phyloP scores from a whole-genome alignment of 1,140 invertebrate species.

The Holotrichia oblita region DNA sequence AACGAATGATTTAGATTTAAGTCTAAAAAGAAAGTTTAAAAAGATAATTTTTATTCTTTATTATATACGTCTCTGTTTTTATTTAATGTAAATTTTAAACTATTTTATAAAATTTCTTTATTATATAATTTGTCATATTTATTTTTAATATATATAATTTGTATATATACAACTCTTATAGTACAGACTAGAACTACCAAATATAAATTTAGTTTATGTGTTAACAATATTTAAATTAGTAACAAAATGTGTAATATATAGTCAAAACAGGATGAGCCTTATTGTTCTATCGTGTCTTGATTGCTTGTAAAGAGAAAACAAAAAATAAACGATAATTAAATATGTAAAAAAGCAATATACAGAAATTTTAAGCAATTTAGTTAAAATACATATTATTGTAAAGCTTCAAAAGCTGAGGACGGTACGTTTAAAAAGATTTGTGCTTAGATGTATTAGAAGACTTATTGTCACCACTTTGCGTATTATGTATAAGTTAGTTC shows the following conservation, averaged over 20 bases:
- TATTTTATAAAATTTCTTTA: background rate
- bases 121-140: constrained; percentile 21
- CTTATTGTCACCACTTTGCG: constrained; percentile 18
- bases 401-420: constrained; percentile 21
- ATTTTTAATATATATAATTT: constrained; percentile 38
- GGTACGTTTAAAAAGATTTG: constrained; percentile 11
- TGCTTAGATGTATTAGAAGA: constrained; percentile 38
- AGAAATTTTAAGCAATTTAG: constrained; percentile 25
- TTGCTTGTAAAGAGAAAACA: constrained; percentile 40
- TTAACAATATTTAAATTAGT: constrained; percentile 34
- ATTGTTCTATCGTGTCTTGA: background rate
- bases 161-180: background rate
- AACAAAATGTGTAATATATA: constrained; percentile 30
- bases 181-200: constrained; percentile 37
- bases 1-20: constrained; percentile 31
- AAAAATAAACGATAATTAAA: constrained; percentile 44
- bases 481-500: constrained; percentile 24
- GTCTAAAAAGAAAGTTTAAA: background rate
- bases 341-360: constrained; percentile 42
- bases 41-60: background rate
- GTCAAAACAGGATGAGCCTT: no score
- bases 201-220: constrained; percentile 36
- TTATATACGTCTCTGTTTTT: background rate
- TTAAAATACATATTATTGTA: constrained; percentile 41
- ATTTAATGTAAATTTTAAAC: constrained; percentile 38